Percentiles rank a stretch among this genome's conserved stretches.
Evolutionary conservation across 2,888 invertebrate genomes (phyloP).

Genomic region (Agrochola lota): DNA sequence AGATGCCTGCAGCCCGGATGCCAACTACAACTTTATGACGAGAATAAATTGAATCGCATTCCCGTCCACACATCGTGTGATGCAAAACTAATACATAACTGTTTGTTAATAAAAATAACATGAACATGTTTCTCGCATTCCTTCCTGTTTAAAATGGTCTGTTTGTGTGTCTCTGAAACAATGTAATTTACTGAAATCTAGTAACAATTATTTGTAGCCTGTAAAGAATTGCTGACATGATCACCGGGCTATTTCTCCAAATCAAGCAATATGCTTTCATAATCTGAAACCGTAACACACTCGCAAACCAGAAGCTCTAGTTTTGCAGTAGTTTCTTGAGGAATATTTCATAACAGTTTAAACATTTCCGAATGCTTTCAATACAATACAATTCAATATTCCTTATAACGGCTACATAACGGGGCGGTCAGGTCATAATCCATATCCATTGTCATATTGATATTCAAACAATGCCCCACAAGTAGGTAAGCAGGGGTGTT

Average conservation of each 20-base stretch:
- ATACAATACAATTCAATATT: conserved; percentile 56
- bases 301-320: neutral
- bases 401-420: conserved; percentile 43
- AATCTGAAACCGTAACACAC: neutral
- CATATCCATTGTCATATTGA: conserved; percentile 58
- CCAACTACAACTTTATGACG: conserved; percentile 29
- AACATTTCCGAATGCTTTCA: conserved; percentile 35
- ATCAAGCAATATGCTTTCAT: too few relatives aligned
- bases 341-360: conserved; percentile 11
- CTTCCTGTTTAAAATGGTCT: neutral
- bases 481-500: conserved; percentile 55
- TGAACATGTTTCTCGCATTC: neutral
- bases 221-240: neutral
- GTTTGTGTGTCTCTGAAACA: neutral
- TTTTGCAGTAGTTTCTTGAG: neutral
- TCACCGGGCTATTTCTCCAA: neutral
- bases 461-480: conserved; percentile 60
- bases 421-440: conserved; percentile 53
- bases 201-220: neutral
- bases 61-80: conserved; percentile 14
- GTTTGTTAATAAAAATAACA: conserved; percentile 14
- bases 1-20: conserved; percentile 33
- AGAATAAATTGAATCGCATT: conserved; percentile 51
- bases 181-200: neutral
- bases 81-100: conserved; percentile 16